Evolutionary conservation across 2,888 invertebrate genomes (phyloP).

Genomic region (Fabriciana adippe): DNA sequence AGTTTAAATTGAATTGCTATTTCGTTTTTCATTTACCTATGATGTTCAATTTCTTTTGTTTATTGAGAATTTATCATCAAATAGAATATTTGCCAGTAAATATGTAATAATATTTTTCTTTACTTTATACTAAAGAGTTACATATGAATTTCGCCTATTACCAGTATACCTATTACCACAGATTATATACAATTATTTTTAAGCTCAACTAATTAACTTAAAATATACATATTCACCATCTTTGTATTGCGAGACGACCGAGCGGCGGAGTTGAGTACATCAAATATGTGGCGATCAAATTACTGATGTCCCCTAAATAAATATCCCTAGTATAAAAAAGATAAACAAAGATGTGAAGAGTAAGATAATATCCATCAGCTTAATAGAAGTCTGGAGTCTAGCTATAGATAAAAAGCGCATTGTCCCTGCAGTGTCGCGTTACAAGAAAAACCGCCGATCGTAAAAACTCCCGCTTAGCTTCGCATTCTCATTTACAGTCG

Average conservation of each 20-base stretch:
- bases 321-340: conserved; percentile 5
- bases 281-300: conserved; percentile 5
- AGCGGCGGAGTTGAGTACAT: background rate
- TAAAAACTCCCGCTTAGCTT: conserved; percentile 64
- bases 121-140: no score
- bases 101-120: no score
- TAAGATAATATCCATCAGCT: conserved; percentile 42
- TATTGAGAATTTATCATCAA: background rate
- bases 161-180: no score
- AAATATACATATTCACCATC: no score
- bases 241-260: background rate
- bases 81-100: background rate
- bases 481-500: conserved; percentile 51
- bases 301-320: conserved; percentile 2
- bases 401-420: conserved; percentile 38
- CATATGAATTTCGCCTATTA: no score
- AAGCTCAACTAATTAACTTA: no score
- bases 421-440: conserved; percentile 63
- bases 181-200: no score
- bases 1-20: conserved; percentile 5
- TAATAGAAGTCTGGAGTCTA: conserved; percentile 40
- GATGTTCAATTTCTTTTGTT: conserved; percentile 19
- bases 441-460: conserved; percentile 64
- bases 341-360: conserved; percentile 27
- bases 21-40: conserved; percentile 16